phyloP scores from a whole-genome alignment of 2,113 vertebrate genomes.

The Microcebus lehilahytsara region DNA sequence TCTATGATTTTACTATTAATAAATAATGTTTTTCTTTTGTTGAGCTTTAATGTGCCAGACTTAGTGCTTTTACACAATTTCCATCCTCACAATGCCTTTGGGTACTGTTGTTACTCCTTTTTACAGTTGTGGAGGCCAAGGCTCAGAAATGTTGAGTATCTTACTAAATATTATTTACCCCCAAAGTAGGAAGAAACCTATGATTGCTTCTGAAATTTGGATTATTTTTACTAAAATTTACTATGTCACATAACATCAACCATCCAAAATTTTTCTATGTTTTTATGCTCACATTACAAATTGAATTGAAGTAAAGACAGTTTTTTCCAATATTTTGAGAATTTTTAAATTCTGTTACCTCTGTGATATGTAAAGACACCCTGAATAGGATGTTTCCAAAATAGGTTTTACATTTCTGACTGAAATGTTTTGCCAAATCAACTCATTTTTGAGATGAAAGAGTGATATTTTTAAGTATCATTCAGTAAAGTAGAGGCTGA shows the following conservation, averaged over 20 bases:
- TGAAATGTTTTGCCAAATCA: conserved; percentile 29
- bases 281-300: conserved; percentile 25
- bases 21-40: background rate
- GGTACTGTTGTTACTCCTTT: background rate
- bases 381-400: conserved; percentile 1
- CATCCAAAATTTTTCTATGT: background rate
- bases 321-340: background rate
- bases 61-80: background rate
- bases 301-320: background rate
- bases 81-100: background rate
- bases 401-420: conserved; percentile 38
- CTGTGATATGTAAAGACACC: background rate
- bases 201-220: background rate
- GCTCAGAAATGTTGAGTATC: background rate
- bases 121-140: background rate
- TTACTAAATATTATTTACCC: background rate
- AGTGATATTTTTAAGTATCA: conserved; percentile 44
- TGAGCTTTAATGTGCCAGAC: background rate
- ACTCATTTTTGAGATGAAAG: conserved; percentile 52
- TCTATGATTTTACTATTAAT: background rate
- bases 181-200: background rate
- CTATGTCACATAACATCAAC: background rate
- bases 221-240: background rate
- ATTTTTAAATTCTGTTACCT: background rate
- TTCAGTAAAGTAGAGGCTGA: conserved; percentile 18